Conservation (phyloP, 2,888 invertebrate genomes). For the Liodrosophila aerea region DNA sequence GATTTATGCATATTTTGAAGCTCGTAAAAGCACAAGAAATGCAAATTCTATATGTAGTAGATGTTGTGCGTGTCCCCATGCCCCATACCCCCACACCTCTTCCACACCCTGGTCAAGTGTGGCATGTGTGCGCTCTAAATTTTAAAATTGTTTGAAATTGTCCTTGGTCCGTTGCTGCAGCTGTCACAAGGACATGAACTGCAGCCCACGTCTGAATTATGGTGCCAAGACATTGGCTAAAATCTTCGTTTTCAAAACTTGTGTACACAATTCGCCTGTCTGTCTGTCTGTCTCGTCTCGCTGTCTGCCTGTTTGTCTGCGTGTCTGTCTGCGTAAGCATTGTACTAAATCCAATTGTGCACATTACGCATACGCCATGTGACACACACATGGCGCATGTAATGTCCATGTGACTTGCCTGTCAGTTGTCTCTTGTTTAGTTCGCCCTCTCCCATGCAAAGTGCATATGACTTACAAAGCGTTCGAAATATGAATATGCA, state of each 20-base stretch:
- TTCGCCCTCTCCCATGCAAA: conserved; percentile 4
- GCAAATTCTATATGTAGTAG: conserved; percentile 21
- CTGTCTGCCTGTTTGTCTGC: conserved; percentile 15
- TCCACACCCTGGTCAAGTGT: conserved; percentile 15
- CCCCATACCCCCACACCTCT: neutral
- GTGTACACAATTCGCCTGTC: conserved; percentile 11
- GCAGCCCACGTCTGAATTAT: conserved; percentile 59
- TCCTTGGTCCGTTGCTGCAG: conserved; percentile 58
- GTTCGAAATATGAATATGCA: too few species aligned
- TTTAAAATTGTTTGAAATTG: conserved; percentile 71
- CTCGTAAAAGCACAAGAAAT: conserved; percentile 44
- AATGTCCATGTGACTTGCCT: conserved; percentile 24
- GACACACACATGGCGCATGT: conserved; percentile 23
- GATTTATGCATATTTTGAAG: conserved; percentile 77
- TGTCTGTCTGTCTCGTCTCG: neutral
- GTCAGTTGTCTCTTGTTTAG: conserved; percentile 33
- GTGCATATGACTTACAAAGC: too few species aligned
- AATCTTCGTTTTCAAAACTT: conserved; percentile 38
- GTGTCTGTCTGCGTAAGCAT: conserved; percentile 17
- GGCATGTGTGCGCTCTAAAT: conserved; percentile 68
- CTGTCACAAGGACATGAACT: conserved; percentile 77
- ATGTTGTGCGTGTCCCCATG: conserved; percentile 5
- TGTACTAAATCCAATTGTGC: conserved; percentile 42
- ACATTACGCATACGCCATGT: conserved; percentile 73
- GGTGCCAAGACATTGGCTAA: conserved; percentile 55